Base-by-base conservation (phyloP, 2,113 vertebrate genomes). In the Lampris megalopsis region DNA sequence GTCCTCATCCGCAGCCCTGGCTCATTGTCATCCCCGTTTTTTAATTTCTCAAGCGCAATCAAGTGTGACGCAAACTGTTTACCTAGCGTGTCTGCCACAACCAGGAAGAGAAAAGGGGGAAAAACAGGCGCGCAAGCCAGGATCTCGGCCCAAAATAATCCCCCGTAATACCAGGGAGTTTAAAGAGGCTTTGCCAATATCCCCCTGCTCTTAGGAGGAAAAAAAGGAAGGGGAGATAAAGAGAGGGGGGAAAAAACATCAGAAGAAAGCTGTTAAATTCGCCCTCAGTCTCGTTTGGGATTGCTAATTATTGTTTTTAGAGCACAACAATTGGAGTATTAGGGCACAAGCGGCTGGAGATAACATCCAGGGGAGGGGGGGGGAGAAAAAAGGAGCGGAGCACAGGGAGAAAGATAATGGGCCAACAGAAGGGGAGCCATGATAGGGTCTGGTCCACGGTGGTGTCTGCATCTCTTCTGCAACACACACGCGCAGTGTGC, bases 51-150 rank as follows among this genome's bases (percentile, higher is more conserved):
- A 84, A 92, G 92, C 71, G 90, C 93, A 93, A 93, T 94, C 92
- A 91, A 94, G 92, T 95, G 94, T 95, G 94, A 94, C 94, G 92
- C 90, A 88, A 93, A 92, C 89, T 94, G 91, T 93, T 95, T 94
- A 94, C 94, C 89, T 92, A 91, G 88, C 89, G 88, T 91, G 92
- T 92, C 88, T 91, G 90, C 88, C 86, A 90, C 84, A 91, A 88
- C 89, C 91, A 85, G 81, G 90, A 89, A 90, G 86, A 88, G 82
- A 91, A 90, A 88, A 68, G 80, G 71, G 67, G 60, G 68, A 76
- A 83, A 75, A 66, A 69, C 63, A 82, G 75, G 71, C 81, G 80
- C 86, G 85, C 86, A 86, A 89, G 82, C 90, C 89, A 90, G 91
- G 90, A 92, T 93, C 91, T 92, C 82, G 57, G 88, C 81, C 83